Base-by-base conservation (phyloP, 2,113 vertebrate species). In the Elephantulus edwardii region DNA sequence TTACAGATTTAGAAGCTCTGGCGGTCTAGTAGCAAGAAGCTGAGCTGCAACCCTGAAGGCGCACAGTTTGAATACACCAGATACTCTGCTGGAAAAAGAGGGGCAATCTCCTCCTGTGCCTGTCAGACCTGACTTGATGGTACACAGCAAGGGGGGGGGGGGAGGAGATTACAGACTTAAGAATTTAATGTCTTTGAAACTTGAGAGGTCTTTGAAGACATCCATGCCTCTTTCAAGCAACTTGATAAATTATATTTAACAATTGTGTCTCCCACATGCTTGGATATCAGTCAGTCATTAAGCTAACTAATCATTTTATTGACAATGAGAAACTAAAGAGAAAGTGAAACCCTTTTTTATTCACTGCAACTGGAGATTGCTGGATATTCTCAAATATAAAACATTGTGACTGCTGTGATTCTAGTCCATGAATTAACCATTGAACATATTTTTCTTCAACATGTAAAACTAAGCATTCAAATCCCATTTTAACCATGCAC, bases 271-370 rank as follows among this genome's bases (percentile, higher is more conserved):
- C 52, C 38, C 1, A 2, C 46, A 30, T 78, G 85, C 66, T 64
- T 92, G 58, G 62, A 60, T 66, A 88, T 54, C 16, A 54, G 1
- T 46, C 35, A 30, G 20, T 60, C 40, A 75, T 89, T 74, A 80
- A 30, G 30, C 26, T 83, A 83, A 87, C 62, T 70, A 74, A 86
- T 52, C 48, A 88, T 93, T 82, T 77, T 76, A 35, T 71, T 83
- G 82, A 77, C 48, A 87, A 56, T 22, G 86, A 74, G 40, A 54
- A 83, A 50, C 24, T 46, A 30, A 88, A 56, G 40, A 85, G 30
- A 68, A 85, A 13, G 54, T 83, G 52, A 82, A 56, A 17, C 16
- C 28, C 3, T 91, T 76, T 54, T 38, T 22, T 12, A 40, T 40
- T 78, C 40, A 44, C 16, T 33, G 0, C 58, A 70, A 35, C 5